Percentiles rank a stretch among this genome's conserved stretches.
These are phyloP conservation scores for Harlomillsia oculata DNA, from an alignment of 1,140 invertebrate species.

Conservation along the genomic window DNA sequence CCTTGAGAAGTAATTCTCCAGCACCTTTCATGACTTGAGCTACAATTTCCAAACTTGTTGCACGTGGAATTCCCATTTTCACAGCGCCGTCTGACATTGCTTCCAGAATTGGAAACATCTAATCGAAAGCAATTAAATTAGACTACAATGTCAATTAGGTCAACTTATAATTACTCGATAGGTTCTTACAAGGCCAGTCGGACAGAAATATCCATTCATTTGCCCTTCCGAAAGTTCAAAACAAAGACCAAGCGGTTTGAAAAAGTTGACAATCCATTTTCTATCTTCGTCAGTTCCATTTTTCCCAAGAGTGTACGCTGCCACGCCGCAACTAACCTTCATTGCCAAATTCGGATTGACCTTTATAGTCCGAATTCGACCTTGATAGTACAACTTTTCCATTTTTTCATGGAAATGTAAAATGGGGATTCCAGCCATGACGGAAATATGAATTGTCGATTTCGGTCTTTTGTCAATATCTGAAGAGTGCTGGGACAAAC, in stretches of 20 bases:
- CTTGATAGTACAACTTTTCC: constrained; percentile 35
- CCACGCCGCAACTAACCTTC: constrained; percentile 67
- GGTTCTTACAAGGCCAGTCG: constrained; percentile 34
- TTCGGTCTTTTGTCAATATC: too few relatives aligned
- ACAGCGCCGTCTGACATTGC: constrained; percentile 85
- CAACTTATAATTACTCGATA: background rate
- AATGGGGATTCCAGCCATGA: constrained; percentile 72
- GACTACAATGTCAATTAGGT: background rate
- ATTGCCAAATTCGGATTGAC: constrained; percentile 91
- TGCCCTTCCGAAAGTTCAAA: constrained; percentile 58
- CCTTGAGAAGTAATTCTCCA: constrained; percentile 78
- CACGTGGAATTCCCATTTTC: constrained; percentile 77
- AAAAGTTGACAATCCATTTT: constrained; percentile 54
- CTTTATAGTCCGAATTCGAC: constrained; percentile 39
- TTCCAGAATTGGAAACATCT: constrained; percentile 83
- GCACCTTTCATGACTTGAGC: constrained; percentile 83
- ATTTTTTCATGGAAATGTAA: too few relatives aligned
- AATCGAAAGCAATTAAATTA: constrained; percentile 51
- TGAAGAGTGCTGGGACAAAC: too few relatives aligned
- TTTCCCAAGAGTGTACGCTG: constrained; percentile 39
- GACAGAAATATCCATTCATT: constrained; percentile 27
- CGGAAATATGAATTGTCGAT: constrained; percentile 59
- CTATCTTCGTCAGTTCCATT: too few relatives aligned
- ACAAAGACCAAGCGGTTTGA: constrained; percentile 64
- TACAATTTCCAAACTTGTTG: constrained; percentile 67